Base-by-base conservation (phyloP, 1,140 invertebrate genomes). In the Matsumurasca onukii region DNA sequence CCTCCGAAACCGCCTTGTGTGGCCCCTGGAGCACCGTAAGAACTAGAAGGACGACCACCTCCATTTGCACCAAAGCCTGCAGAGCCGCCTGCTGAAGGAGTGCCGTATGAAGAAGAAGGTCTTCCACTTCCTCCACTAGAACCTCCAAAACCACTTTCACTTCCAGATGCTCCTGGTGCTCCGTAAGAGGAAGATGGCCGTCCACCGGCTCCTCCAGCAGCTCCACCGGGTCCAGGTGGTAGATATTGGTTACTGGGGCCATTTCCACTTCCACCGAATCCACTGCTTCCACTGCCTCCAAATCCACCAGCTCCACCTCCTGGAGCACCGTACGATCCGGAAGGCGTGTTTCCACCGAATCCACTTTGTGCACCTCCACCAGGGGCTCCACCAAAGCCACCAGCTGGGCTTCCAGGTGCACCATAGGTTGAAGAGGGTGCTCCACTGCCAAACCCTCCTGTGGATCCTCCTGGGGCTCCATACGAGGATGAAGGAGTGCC, bases 151-250 rank as follows among this genome's bases (percentile, higher is more conserved):
- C 64, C 64, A 49, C 64, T 45, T 15, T 20, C n/a, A 27, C 31
- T 13, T 27, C 49, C 65, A n/a, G n/a, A n/a, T 3, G 39, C 45
- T 3, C 49, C 65, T 12, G 49, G 51, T 67, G 49, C 31, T 5
- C 75, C 75, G 1, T 80, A 81, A 59, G 81, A 76, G 29, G 80
- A 80, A 70, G 81, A 83, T 31, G 73, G 74, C 5, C 71, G 70
- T 13, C 66, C 31, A 31, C 68, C 68, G 49, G 55, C 63, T 5
- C 61, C 66, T 72, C 62, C 62, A 13, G 31, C 12, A 2, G 31
- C 5, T 1, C 66, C 66, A 1, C 31, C 27, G 9, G 15, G n/a
- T 1, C 62, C 62, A 5, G 62, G 17, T 1, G 62, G 62, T 27
- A 25, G 17, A 55, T 55, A 29, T 65, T 2, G 1, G 17, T 29